Conservation (phyloP, 2,797 vertebrate genomes). For the Sciurus vulgaris region DNA sequence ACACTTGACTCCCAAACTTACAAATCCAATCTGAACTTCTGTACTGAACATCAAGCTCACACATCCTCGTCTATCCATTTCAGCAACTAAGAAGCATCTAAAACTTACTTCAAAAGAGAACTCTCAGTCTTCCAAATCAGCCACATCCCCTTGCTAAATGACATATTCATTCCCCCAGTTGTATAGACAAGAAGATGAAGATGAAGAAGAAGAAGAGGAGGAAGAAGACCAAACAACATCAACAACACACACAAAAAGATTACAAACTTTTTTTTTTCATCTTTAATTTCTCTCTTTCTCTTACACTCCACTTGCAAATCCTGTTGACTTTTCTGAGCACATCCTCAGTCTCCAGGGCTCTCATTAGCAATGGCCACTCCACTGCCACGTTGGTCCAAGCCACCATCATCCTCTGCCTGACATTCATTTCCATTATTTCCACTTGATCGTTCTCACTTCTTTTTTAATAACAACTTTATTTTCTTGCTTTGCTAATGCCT, state of each 20-base stretch:
- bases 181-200: background rate
- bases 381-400: too few species aligned
- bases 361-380: accelerated
- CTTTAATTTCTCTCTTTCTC: background rate
- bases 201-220: too few species aligned
- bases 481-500: background rate
- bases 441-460: background rate
- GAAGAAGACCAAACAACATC: background rate
- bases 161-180: background rate
- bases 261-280: background rate
- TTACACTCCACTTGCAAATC: background rate
- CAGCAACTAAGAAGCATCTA: background rate
- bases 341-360: background rate
- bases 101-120: background rate
- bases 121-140: background rate
- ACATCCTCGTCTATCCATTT: background rate
- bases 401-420: background rate
- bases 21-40: background rate
- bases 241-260: too few species aligned
- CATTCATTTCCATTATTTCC: background rate
- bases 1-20: background rate
- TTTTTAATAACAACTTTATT: background rate
- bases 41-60: background rate
- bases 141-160: background rate
- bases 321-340: background rate